phyloP scores from a whole-genome alignment of 1,140 invertebrate genomes.

The Musca domestica region DNA sequence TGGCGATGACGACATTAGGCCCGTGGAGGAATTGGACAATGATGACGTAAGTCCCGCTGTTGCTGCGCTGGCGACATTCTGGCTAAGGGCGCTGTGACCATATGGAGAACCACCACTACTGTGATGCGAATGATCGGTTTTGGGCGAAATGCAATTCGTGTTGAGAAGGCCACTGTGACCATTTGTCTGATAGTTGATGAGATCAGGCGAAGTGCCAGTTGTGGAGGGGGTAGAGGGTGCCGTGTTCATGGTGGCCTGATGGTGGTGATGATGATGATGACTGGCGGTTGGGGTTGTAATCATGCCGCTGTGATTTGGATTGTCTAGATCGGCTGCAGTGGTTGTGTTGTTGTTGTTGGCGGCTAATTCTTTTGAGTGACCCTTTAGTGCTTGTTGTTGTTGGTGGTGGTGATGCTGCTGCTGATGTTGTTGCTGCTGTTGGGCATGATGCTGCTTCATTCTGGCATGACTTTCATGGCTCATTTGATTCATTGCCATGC shows the following conservation, averaged over 20 bases:
- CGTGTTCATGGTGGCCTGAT: conserved; percentile 12
- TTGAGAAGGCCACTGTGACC: background rate
- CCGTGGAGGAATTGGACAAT: background rate
- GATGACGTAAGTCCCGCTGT: conserved; percentile 26
- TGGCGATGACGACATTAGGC: background rate
- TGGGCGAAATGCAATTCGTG: conserved; percentile 14
- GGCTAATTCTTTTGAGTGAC: conserved; percentile 20
- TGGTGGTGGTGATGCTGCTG: conserved; percentile 30
- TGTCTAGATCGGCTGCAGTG: conserved; percentile 34
- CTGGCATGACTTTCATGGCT: conserved; percentile 50
- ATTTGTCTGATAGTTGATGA: conserved; percentile 31
- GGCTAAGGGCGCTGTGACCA: conserved; percentile 25
- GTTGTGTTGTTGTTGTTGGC: conserved; percentile 21
- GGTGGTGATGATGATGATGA: conserved; percentile 7
- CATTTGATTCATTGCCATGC: conserved; percentile 43
- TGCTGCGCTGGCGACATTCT: conserved; percentile 16
- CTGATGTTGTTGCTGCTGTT: conserved; percentile 38
- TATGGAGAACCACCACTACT: conserved; percentile 4
- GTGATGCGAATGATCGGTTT: background rate
- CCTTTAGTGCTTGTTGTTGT: background rate
- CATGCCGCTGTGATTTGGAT: conserved; percentile 32
- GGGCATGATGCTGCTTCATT: conserved; percentile 47
- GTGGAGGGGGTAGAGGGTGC: conserved; percentile 30
- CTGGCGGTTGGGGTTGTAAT: conserved; percentile 22
- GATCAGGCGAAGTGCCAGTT: conserved; percentile 44